These are phyloP conservation scores for Drosophila aff. DNA, from an alignment of 1,140 invertebrate genomes.

Conservation along the genomic window DNA sequence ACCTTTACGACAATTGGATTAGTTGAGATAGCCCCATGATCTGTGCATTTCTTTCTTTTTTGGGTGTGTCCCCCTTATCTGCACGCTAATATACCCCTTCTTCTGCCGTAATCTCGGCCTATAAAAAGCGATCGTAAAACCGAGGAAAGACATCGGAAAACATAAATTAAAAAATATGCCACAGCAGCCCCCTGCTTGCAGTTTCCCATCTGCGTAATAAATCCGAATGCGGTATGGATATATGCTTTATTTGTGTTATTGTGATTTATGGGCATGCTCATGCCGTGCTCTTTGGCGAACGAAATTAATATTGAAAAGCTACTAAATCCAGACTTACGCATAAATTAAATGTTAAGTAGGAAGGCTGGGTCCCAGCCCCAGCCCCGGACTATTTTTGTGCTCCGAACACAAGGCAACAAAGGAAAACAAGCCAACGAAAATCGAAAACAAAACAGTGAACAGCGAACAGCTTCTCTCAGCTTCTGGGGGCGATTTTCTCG, in stretches of 20 bases:
- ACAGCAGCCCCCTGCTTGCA: slow-evolving; percentile 18
- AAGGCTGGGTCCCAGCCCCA: slow-evolving; percentile 30
- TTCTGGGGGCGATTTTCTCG: slow-evolving; percentile 47
- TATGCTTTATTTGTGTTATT: slow-evolving; percentile 68
- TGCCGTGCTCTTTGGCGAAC: slow-evolving; percentile 52
- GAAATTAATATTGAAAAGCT: slow-evolving; percentile 81
- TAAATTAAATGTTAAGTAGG: slow-evolving; percentile 81
- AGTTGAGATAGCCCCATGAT: slow-evolving; percentile 11
- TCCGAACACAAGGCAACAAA: slow-evolving; percentile 22
- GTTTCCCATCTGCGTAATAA: slow-evolving; percentile 61
- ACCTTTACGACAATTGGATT: slow-evolving; percentile 18
- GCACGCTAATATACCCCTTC: slow-evolving; percentile 23
- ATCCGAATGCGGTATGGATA: slow-evolving; percentile 64
- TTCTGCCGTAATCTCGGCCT: slow-evolving; percentile 12
- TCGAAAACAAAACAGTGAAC: slow-evolving; percentile 45
- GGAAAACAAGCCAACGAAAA: slow-evolving; percentile 26
- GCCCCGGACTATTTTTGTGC: slow-evolving; percentile 55
- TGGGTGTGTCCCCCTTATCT: slow-evolving; percentile 12
- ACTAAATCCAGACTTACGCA: slow-evolving; percentile 80
- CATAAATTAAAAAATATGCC: slow-evolving; percentile 58
- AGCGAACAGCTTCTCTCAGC: slow-evolving; percentile 9
- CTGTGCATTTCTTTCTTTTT: slow-evolving; percentile 1
- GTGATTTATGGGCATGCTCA: slow-evolving; percentile 68
- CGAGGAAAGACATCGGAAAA: slow-evolving; percentile 34
- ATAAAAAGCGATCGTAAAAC: slow-evolving; percentile 55